Evolutionary conservation across 2,888 invertebrate species (phyloP), one percentile per base, ranked within the genome.

Genomic region (Sinhomidia bicolor): DNA sequence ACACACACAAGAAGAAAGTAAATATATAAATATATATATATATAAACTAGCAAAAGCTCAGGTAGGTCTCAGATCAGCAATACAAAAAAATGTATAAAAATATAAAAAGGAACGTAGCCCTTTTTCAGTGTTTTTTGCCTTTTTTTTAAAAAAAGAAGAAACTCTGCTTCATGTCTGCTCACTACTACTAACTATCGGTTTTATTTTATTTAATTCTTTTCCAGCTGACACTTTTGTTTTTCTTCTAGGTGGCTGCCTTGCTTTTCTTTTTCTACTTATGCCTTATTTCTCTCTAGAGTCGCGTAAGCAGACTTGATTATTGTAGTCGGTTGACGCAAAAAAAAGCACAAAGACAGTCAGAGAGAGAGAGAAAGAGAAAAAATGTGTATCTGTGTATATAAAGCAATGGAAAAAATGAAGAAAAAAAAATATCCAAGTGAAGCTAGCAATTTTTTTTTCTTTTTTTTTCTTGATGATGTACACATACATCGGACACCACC

Each of bases 271-370:
- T 68, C 78, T 32, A 60, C 78, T 79, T 85, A 79, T 76, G 85
- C 79, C 85, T 78, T 85, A 85, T 85, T 79, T 85, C 85, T 85
- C 85, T 85, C 85, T 65, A 54, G 85, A 85, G 85, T 85, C 85
- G 79, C 78, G 68, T 85, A 85, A 85, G 79, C 65, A 85, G 65
- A 85, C 68, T 79, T 85, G 85, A 85, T 85, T 85, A 85, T 78
- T 85, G 65, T 51, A 36, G 79, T n/a, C 10, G 51, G 51, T 29
- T 78, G 78, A 78, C 78, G 17, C 54, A 32, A 10, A 32, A 60
- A 17, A 20, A 74, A n/a, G n/a, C n/a, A n/a, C n/a, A n/a, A n/a
- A n/a, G n/a, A n/a, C n/a, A n/a, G n/a, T n/a, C 17, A 32, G 51
- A 32, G 54, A n/a, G n/a, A n/a, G n/a, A n/a, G n/a, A n/a, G n/a